Evolutionary conservation across 2,888 invertebrate genomes (phyloP), one percentile per base, ranked within the genome.

Genomic region (Panzeria rudis): DNA sequence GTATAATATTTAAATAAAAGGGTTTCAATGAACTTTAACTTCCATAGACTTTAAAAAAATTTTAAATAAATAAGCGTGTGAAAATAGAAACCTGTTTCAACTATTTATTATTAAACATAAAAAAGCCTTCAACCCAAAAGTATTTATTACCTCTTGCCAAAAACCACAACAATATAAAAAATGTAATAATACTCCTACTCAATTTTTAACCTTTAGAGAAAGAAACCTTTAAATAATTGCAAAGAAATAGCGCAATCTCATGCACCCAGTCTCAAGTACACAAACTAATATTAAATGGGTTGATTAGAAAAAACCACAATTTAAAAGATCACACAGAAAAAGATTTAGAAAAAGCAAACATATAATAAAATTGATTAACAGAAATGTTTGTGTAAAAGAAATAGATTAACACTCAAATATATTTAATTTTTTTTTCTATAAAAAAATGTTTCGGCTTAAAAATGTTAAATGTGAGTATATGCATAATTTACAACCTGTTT

Each of bases 81-180:
- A 77, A 84, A 80, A 68, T 80, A 13, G 44, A 77, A 84, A 80
- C 80, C 80, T 76, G 79, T 76, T 71, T 71, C 52, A 32, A 62
- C 64, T 35, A 41, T 35, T 11, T n/a, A 23, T 23, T 47, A 25
- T 41, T 52, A 17, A 62, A 41, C 44, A 6, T 47, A 20, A 59
- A 20, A 15, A 59, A 44, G 32, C 20, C 32, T 71, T 54, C n/a
- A 20, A 68, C 8, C 15, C 50, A 23, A 25, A 50, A 41, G 15
- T 69, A 72, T 56, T 66, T 61, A 7, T 59, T 69, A 44, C 59
- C 59, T 68, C 66, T 80, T 29, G 38, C 41, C 23, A 47, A 54
- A 79, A 73, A 72, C 54, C 72, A 35, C 72, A 80, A n/a, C n/a
- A n/a, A 13, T 13, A 72, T 15, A n/a, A 32, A n/a, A 59, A 50